Conservation (phyloP, 2,113 vertebrate species). For the Leuciscus idus region DNA sequence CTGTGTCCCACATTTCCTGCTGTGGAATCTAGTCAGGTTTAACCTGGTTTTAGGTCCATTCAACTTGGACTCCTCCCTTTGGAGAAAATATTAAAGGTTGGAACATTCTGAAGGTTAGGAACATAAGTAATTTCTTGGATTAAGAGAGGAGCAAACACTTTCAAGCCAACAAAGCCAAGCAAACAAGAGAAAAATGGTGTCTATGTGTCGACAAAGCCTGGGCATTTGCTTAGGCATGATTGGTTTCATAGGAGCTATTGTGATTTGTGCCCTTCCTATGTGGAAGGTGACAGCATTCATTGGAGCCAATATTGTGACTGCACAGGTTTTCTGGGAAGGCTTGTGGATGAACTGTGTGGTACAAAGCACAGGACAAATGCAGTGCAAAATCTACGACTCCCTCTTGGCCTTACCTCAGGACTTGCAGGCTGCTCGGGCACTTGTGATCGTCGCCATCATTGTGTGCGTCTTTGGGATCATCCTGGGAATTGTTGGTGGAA, state of each 20-base stretch:
- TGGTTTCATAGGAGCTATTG: constrained; percentile 70
- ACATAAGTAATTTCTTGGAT: background rate
- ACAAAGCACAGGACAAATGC: constrained; percentile 81
- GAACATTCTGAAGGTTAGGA: background rate
- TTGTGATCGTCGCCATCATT: constrained; percentile 83
- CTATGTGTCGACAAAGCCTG: constrained; percentile 74
- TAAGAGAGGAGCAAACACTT: background rate
- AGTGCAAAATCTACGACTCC: constrained; percentile 80
- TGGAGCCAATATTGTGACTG: constrained; percentile 78
- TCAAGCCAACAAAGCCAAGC: background rate
- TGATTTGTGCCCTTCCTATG: constrained; percentile 74
- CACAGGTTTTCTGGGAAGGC: constrained; percentile 78
- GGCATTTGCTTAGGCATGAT: constrained; percentile 69
- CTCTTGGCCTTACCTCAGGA: constrained; percentile 72
- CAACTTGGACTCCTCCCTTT: constrained; percentile 65
- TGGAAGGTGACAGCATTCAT: constrained; percentile 79
- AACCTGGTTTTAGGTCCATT: constrained; percentile 63
- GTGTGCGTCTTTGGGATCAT: constrained; percentile 77
- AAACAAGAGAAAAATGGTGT: constrained; percentile 67
- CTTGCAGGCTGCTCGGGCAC: constrained; percentile 76
- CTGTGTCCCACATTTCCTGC: constrained; percentile 1
- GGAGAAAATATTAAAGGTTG: constrained; percentile 45
- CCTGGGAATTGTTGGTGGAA: constrained; percentile 79
- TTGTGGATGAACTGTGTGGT: constrained; percentile 78
- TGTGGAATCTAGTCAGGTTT: constrained; percentile 66